Percentiles rank a stretch among this genome's conserved stretches.
phyloP scores from a whole-genome alignment of 2,113 vertebrate genomes.

The Saguinus imperator region DNA sequence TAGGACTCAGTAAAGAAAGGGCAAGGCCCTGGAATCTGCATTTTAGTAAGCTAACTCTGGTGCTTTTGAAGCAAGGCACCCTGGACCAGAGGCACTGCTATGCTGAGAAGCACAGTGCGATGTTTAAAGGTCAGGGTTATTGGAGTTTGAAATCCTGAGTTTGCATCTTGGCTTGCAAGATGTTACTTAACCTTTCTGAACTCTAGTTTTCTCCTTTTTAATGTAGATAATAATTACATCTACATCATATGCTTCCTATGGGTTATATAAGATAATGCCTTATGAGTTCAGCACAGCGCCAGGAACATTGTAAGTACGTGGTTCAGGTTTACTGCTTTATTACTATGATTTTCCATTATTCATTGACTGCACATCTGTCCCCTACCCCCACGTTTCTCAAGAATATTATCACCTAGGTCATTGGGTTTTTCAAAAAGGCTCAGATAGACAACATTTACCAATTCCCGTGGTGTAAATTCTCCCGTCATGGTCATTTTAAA shows the following conservation, averaged over 20 bases:
- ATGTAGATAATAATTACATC: neutral
- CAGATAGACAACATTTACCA: neutral
- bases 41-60: neutral
- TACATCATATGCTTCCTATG: neutral
- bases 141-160: neutral
- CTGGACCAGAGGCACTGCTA: neutral
- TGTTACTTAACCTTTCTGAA: neutral
- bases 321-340: neutral
- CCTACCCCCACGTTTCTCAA: neutral
- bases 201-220: neutral
- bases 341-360: neutral
- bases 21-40: neutral
- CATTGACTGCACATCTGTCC: constrained; percentile 61
- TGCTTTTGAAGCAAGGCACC: neutral
- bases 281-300: neutral
- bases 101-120: neutral
- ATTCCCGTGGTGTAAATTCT: neutral
- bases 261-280: neutral
- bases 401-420: neutral
- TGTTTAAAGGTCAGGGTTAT: neutral
- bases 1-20: neutral
- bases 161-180: neutral
- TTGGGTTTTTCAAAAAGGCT: neutral
- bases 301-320: neutral
- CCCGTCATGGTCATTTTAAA: neutral